Evolutionary conservation across 2,113 vertebrate species (phyloP), one percentile per base, ranked within the genome.

Genomic region (Chunga burmeisteri): DNA sequence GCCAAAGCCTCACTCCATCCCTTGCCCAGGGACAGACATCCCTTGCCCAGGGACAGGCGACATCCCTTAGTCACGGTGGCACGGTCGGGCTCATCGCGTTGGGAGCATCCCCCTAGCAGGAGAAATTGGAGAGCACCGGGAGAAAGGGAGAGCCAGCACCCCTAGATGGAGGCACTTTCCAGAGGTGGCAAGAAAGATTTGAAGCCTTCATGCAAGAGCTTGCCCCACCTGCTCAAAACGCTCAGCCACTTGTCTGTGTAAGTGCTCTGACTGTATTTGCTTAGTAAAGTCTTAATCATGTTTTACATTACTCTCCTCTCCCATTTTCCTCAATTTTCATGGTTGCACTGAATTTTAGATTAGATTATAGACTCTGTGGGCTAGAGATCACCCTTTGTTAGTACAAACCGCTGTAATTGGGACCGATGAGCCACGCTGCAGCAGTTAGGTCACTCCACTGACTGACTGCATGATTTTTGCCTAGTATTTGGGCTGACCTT

Each of bases 1-100:
- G 5, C 36, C 6, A 3, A 11, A 66, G 36, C 55, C 62, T 65
- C 5, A 0, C 44, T 75, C 38, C 44, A 0, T 6, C 30, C 72
- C 68, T 47, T 10, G 47, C 23, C 18, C 67, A 0, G 52, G 55
- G 30, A 50, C 66, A 7, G 32, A 3, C 32, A 17, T 2, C 62
- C 59, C 53, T 34, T 4, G 16, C 32, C 85, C 67, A 0, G 52
- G 55, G 30, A 50, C 66, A 7, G 32, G 9, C 38, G 38, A 3
- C 32, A 17, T 2, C 62, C 59, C 53, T 34, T 4, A 38, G 16
- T 27, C 85, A 13, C 17, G 7, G 38, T 0, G 9, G 59, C 10
- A 17, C 8, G 12, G 75, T 13, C 12, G 13, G 40, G 42, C 79
- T 63, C 65, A 4, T 26, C 52, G 8, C 2, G 32, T 23, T 25